Evolutionary conservation across 2,888 invertebrate genomes (phyloP).

Genomic region (Lapara coniferarum): DNA sequence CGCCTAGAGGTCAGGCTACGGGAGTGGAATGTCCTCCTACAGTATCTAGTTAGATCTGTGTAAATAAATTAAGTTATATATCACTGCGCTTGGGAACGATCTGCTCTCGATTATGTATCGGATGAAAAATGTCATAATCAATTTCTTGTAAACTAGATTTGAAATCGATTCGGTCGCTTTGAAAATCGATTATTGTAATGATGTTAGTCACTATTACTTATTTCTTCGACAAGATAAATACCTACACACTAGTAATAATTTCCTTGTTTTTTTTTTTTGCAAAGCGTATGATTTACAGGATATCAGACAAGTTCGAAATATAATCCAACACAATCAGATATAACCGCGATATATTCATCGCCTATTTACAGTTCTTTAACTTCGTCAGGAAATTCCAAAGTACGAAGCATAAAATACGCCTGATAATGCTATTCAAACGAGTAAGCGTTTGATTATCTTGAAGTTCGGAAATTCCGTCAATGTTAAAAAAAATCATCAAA

Average conservation of each 20-base stretch:
- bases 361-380: too few species aligned
- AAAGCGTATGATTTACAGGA: too few species aligned
- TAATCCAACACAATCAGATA: too few species aligned
- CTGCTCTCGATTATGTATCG: conserved; percentile 12
- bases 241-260: too few species aligned
- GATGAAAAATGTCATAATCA: conserved; percentile 23
- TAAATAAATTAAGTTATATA: conserved; percentile 29
- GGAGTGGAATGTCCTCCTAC: conserved; percentile 48
- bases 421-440: neutral
- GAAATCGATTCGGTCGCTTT: conserved; percentile 16
- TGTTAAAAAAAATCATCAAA: neutral
- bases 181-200: neutral
- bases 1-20: conserved; percentile 57
- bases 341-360: too few species aligned
- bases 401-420: neutral
- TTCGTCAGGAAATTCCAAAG: too few species aligned
- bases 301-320: too few species aligned
- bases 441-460: neutral
- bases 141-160: conserved; percentile 24
- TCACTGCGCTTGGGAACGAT: conserved; percentile 22
- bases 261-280: too few species aligned
- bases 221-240: too few species aligned
- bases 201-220: neutral
- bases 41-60: conserved; percentile 22
- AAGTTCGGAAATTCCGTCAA: neutral